Evolutionary conservation across 2,888 invertebrate genomes (phyloP).

Genomic region (Eupelmus urozonus): DNA sequence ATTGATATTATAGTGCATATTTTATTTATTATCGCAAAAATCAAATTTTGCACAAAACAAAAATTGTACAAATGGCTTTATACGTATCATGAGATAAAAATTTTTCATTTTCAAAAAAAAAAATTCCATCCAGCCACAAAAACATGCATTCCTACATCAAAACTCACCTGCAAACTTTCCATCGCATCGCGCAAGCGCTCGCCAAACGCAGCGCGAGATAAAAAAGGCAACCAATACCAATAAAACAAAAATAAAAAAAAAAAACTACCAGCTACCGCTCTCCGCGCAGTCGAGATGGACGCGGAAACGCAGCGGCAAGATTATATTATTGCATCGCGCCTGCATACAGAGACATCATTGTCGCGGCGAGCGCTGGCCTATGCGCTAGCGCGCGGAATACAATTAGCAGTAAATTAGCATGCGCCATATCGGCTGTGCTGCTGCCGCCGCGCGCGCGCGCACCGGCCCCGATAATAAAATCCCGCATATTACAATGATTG

Average conservation of each 20-base stretch:
- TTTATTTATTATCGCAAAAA: no score
- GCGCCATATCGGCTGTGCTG: slow-evolving; percentile 59
- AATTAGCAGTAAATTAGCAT: slow-evolving; percentile 78
- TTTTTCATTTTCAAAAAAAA: no score
- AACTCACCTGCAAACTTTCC: no score
- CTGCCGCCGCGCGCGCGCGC: slow-evolving; percentile 53
- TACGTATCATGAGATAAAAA: no score
- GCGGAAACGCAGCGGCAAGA: slow-evolving; percentile 41
- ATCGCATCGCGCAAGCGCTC: no score
- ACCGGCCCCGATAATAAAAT: slow-evolving; percentile 74
- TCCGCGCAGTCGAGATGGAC: neutral
- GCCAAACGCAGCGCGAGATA: neutral
- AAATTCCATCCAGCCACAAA: no score
- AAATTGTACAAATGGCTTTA: no score
- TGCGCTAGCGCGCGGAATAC: slow-evolving; percentile 73
- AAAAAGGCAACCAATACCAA: neutral
- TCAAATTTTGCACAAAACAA: no score
- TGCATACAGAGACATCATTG: slow-evolving; percentile 73
- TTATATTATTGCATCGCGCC: no score
- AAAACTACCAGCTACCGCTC: neutral
- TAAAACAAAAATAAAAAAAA: neutral
- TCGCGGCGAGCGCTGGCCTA: slow-evolving; percentile 46
- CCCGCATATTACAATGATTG: slow-evolving; percentile 76
- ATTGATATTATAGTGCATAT: no score
- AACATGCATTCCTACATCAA: no score